Conservation (phyloP, 2,797 vertebrate species). For the Monodelphis domestica region DNA sequence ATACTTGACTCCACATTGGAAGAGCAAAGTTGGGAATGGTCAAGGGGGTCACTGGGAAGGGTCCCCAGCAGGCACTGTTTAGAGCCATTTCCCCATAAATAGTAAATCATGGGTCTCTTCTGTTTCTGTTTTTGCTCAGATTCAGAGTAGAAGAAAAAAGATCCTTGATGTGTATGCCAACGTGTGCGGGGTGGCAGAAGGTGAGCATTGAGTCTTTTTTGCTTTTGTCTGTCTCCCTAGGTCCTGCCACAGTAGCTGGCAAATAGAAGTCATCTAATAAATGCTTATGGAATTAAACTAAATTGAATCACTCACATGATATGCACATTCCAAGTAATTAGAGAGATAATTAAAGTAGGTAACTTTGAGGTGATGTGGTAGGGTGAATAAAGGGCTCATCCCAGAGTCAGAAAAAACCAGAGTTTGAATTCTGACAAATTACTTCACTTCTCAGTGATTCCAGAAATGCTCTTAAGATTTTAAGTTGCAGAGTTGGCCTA, state of each 20-base stretch:
- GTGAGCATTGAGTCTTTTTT: conserved; percentile 83
- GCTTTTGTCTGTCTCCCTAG: background rate
- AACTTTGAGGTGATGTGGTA: background rate
- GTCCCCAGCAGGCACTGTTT: background rate
- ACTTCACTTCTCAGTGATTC: background rate
- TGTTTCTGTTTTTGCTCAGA: conserved; percentile 75
- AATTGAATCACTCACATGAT: background rate
- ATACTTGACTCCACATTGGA: background rate
- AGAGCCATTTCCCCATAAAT: background rate
- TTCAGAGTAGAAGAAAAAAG: conserved; percentile 97
- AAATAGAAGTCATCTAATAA: background rate
- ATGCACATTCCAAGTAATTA: background rate
- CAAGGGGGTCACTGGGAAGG: background rate
- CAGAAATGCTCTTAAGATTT: background rate
- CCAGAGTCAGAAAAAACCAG: background rate
- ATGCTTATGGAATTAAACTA: background rate
- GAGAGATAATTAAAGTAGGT: background rate
- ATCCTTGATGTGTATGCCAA: conserved; percentile 95
- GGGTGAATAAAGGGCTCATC: background rate
- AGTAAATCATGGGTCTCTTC: background rate
- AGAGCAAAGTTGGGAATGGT: background rate
- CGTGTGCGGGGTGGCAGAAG: conserved; percentile 94
- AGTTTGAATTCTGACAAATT: background rate
- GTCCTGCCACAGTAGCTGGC: background rate
- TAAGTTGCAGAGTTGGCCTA: background rate